A percentile compares a stretch with the other conserved stretches of the same genome.
Evolutionary conservation across 1,140 invertebrate species (phyloP).

Genomic region (Venturia canescens): DNA sequence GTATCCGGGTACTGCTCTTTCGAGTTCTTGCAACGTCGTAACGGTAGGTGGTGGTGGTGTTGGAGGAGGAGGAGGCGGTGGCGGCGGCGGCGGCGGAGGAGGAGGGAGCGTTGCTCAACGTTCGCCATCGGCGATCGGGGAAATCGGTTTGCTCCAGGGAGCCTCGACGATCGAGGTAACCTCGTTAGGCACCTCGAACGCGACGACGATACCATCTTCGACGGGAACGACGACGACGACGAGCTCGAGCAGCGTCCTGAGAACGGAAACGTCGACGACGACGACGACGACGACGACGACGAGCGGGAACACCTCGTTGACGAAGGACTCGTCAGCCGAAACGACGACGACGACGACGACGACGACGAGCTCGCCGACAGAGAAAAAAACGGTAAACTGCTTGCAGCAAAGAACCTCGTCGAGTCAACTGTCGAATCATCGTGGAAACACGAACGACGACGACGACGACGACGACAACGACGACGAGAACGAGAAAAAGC

Average conservation of each 20-base stretch:
- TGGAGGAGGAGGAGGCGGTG: slow-evolving; percentile 46
- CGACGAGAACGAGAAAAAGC: slow-evolving; percentile 9
- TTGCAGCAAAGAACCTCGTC: slow-evolving; percentile 45
- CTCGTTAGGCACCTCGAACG: slow-evolving; percentile 57
- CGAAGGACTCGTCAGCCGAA: background rate
- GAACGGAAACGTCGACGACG: slow-evolving; percentile 35
- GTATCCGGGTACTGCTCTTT: slow-evolving; percentile 65
- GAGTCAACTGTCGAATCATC: slow-evolving; percentile 49
- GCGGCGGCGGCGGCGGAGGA: slow-evolving; percentile 36
- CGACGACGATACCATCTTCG: slow-evolving; percentile 56
- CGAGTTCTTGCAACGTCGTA: slow-evolving; percentile 61
- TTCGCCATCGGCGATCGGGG: slow-evolving; percentile 54
- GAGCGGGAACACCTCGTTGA: slow-evolving; percentile 43
- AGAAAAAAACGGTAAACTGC: slow-evolving; percentile 42
- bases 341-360: slow-evolving; percentile 35
- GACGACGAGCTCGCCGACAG: slow-evolving; percentile 37
- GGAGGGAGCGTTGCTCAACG: slow-evolving; percentile 47
- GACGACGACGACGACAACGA: slow-evolving; percentile 27
- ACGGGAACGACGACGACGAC: slow-evolving; percentile 61
- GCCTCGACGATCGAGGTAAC: slow-evolving; percentile 57
- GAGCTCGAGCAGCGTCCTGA: slow-evolving; percentile 7
- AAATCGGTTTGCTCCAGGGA: slow-evolving; percentile 47
- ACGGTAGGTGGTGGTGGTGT: slow-evolving; percentile 46
- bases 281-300: slow-evolving; percentile 43
- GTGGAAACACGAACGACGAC: slow-evolving; percentile 53